phyloP scores from a whole-genome alignment of 2,888 invertebrate genomes.

The Trimorus sp. region DNA sequence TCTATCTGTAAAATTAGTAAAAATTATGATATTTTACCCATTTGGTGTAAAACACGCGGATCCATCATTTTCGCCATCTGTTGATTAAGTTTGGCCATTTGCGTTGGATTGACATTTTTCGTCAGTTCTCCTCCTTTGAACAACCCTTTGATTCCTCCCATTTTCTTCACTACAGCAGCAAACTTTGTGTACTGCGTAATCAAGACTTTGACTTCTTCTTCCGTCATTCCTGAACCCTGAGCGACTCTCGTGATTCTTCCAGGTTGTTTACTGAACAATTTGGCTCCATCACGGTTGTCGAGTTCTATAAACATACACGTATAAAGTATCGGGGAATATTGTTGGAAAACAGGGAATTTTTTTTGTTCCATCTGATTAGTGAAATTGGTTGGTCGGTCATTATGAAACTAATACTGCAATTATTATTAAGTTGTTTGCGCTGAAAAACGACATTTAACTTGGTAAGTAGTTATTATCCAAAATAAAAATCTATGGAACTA shows the following conservation, averaged over 20 bases:
- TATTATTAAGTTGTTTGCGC: too few species aligned
- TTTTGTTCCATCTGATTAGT: too few species aligned
- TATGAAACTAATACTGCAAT: too few species aligned
- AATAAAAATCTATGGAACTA: too few species aligned
- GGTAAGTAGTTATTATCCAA: too few species aligned
- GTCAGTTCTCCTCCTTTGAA: slow-evolving; percentile 99
- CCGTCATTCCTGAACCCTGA: slow-evolving; percentile 96
- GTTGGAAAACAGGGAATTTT: too few species aligned
- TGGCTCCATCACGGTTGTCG: slow-evolving; percentile 97
- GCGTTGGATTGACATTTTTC: slow-evolving; percentile 98
- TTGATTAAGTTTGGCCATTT: slow-evolving; percentile 99
- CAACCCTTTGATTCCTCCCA: slow-evolving; percentile 99
- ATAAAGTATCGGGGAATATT: slow-evolving; percentile 5
- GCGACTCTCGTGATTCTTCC: slow-evolving; percentile 93
- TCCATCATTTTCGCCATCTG: slow-evolving; percentile 99
- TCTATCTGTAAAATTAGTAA: slow-evolving; percentile 40
- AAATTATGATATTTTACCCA: slow-evolving; percentile 83
- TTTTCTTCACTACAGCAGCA: slow-evolving; percentile 99
- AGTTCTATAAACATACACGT: slow-evolving; percentile 86
- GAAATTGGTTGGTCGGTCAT: too few species aligned
- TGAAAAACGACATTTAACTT: slow-evolving; percentile 9
- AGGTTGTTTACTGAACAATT: slow-evolving; percentile 96
- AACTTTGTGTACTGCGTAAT: slow-evolving; percentile 99
- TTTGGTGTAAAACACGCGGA: slow-evolving; percentile 97
- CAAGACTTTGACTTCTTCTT: slow-evolving; percentile 97